Base-by-base conservation (phyloP, 2,797 vertebrate genomes). In the Echiichthys vipera region DNA sequence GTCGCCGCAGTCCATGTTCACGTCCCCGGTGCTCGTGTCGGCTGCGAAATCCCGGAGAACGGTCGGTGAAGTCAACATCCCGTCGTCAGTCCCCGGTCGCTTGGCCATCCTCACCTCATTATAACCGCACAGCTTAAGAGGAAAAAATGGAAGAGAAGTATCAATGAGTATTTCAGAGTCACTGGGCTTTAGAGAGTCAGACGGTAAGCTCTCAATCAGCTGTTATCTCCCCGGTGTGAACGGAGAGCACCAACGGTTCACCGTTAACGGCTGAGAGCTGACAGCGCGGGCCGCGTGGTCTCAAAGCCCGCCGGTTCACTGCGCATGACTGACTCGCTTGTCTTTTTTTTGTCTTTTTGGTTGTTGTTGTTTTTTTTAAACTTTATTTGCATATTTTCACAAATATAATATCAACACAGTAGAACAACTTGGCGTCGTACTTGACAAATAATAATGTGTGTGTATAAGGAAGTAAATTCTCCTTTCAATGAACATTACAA, bases 61-160 rank as follows among this genome's bases (percentile, higher is more conserved):
- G 47, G 87, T 82, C n/a, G 91, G 81, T 18, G 91, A 89, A 80
- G 87, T 88, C 84, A 91, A 57, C 83, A 88, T 89, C 79, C 54
- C 89, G 71, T 73, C 91, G 80, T 92, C 93, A 18, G 90, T 92
- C 69, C 91, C 93, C 53, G 87, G 81, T 84, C 84, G 89, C 79
- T 92, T 90, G 37, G 92, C 92, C 94, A 94, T 95, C 62, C 61
- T 92, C 81, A 89, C 40, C 46, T 61, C 88, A 84, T 86, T 17
- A 37, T 81, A 20, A 15, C 15, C 36, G 3, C 66, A 51, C 56
- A 2, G 47, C 5, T 9, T 2, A 5, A 4, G 5, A n/a, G 2
- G 1, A 11, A n/a, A 53, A 25, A 8, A 20, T 0, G 0, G 7
- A 22, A 55, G 8, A 4, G 4, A 11, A 14, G 7, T 15, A 36